phyloP scores from a whole-genome alignment of 1,140 invertebrate species.

The Drosophila nigrodunni region DNA sequence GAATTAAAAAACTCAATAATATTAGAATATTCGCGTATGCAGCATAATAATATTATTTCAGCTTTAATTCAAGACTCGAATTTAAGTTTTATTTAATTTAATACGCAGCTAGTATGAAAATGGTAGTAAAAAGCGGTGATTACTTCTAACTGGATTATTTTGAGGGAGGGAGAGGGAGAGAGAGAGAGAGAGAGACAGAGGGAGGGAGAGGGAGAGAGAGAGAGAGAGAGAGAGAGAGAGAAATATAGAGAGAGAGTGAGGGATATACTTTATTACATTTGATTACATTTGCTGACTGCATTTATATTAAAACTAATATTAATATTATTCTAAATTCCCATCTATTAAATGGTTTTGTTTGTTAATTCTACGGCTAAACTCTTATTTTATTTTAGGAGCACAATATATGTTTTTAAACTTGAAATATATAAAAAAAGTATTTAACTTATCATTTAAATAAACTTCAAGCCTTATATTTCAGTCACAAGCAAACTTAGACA shows the following conservation, averaged over 20 bases:
- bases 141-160: slow-evolving; percentile 33
- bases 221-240: slow-evolving; percentile 11
- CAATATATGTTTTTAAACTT: too few species aligned
- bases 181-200: slow-evolving; percentile 7
- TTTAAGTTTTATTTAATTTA: slow-evolving; percentile 45
- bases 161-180: slow-evolving; percentile 9
- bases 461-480: too few species aligned
- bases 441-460: too few species aligned
- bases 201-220: not conserved
- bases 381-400: too few species aligned
- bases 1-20: not conserved
- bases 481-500: too few species aligned
- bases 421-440: too few species aligned
- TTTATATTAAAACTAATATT: not conserved
- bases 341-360: too few species aligned
- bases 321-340: too few species aligned
- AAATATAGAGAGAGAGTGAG: not conserved
- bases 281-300: slow-evolving; percentile 11
- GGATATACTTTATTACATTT: too few species aligned
- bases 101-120: slow-evolving; percentile 29
- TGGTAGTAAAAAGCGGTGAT: slow-evolving; percentile 26
- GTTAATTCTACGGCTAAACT: too few species aligned
- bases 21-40: not conserved
- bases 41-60: slow-evolving; percentile 33
- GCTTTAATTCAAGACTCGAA: slow-evolving; percentile 40